These are phyloP conservation scores for Alces alces DNA, from an alignment of 2,113 vertebrate species.

Conservation along the genomic window DNA sequence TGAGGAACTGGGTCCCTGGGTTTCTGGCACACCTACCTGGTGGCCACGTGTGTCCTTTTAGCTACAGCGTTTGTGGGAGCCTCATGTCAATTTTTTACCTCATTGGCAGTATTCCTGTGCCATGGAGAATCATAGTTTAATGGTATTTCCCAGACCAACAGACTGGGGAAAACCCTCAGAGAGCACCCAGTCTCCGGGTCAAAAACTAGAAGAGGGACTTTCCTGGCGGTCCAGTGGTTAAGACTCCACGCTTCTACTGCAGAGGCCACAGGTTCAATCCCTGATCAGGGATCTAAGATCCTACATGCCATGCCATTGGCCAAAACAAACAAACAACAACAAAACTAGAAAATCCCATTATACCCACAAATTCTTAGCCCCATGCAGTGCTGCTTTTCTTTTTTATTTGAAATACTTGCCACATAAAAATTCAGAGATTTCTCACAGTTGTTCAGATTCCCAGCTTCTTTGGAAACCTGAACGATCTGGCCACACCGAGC, in stretches of 20 bases:
- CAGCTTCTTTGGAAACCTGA: neutral
- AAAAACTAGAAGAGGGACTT: neutral
- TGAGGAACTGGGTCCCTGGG: no score
- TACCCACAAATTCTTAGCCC: neutral
- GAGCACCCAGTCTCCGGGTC: no score
- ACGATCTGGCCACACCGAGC: neutral
- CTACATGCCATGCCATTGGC: neutral
- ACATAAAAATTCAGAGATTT: neutral
- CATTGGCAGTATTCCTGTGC: neutral
- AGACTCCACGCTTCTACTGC: neutral
- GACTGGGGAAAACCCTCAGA: no score
- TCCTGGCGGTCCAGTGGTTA: neutral
- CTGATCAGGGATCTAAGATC: neutral
- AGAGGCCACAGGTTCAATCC: neutral
- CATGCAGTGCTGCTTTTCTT: neutral
- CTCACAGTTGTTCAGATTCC: neutral
- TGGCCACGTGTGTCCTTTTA: fast-evolving
- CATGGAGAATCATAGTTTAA: neutral
- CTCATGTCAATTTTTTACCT: no score
- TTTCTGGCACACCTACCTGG: neutral
- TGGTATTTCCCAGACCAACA: neutral
- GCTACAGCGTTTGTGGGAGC: fast-evolving
- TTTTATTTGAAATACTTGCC: neutral
- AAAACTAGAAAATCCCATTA: neutral
- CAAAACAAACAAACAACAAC: neutral